phyloP scores from a whole-genome alignment of 2,888 invertebrate species.

The Leptogaster cylindrica region DNA sequence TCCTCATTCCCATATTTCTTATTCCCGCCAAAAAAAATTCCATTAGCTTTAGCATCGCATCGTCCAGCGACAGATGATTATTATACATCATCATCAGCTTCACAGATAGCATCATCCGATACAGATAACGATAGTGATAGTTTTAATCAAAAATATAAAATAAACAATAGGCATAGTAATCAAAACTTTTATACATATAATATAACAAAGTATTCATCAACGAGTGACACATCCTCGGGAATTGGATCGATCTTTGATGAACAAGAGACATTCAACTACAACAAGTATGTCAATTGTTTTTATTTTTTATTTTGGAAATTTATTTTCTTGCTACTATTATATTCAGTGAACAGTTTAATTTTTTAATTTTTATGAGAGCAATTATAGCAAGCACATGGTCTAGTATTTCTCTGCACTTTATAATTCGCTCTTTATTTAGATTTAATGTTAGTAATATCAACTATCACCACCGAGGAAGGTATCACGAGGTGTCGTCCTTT shows the following conservation, averaged over 20 bases:
- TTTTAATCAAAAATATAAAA: conserved; percentile 23
- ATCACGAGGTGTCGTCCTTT: background rate
- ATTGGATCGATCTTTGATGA: conserved; percentile 45
- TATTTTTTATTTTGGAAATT: background rate
- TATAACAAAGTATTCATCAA: conserved; percentile 27
- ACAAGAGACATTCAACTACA: conserved; percentile 40
- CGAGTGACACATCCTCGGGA: background rate
- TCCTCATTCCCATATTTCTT: conserved; percentile 65
- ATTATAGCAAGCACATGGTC: too few relatives aligned
- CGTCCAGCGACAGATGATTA: conserved; percentile 61
- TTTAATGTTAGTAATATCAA: conserved; percentile 30
- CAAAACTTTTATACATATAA: conserved; percentile 32
- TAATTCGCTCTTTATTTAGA: conserved; percentile 33
- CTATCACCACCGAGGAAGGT: conserved; percentile 21
- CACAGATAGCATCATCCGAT: conserved; percentile 25
- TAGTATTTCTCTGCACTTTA: conserved; percentile 16
- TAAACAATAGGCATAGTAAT: conserved; percentile 17
- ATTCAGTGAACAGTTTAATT: background rate
- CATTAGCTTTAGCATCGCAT: conserved; percentile 61
- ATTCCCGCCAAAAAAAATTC: conserved; percentile 64
- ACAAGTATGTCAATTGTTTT: conserved; percentile 34
- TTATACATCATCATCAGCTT: conserved; percentile 54
- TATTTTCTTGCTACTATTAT: too few relatives aligned
- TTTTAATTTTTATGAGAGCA: too few relatives aligned
- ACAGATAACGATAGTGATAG: conserved; percentile 19